Base-by-base conservation (phyloP, 2,888 invertebrate genomes). In the Chrysina gloriosa region DNA sequence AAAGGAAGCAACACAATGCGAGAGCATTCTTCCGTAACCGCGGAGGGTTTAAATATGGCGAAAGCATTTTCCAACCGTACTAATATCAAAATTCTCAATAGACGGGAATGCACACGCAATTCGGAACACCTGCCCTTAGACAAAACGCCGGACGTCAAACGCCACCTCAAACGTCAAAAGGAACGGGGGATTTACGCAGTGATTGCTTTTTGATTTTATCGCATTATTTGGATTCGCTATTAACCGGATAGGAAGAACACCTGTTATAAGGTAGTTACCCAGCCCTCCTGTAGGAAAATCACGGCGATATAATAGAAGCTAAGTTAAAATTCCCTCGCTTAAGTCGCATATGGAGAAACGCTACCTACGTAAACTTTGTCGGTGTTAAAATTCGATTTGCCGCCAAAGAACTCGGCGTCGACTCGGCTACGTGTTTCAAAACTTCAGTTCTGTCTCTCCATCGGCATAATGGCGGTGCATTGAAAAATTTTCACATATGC, bases 1-100 rank as follows among this genome's bases (percentile, higher is more conserved):
- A 78, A 77, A 78, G 79, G 79, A 79, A 79, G 74, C 77, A 70
- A 73, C 75, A 79, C 79, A 79, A 79, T 75, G 77, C 77, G 56
- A 52, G 74, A 71, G 72, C 77, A 76, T 72, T 76, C 77, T 77
- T 78, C 77, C 79, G 76, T 79, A 77, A 79, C 78, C 75, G 70
- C 27, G 70, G 76, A 75, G 77, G 77, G 74, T 68, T 69, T 63
- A 63, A 70, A 65, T 42, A 54, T 45, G 54, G 29, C 52, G 21
- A 65, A 54, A 65, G 65, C 45, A 56, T 52, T 65, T 56, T 36
- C 65, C 56, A 39, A 34, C 36, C 31, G 56, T 23, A 56, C 36
- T 23, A 36, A 56, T 34, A 36, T 56, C 54, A 36, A 56, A 56
- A 56, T 56, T 39, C 56, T 56, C 36, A 56, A 56, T 39, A 39